Evolutionary conservation across 2,113 vertebrate species (phyloP), one percentile per base, ranked within the genome.

Genomic region (Aspidoscelis tigris): DNA sequence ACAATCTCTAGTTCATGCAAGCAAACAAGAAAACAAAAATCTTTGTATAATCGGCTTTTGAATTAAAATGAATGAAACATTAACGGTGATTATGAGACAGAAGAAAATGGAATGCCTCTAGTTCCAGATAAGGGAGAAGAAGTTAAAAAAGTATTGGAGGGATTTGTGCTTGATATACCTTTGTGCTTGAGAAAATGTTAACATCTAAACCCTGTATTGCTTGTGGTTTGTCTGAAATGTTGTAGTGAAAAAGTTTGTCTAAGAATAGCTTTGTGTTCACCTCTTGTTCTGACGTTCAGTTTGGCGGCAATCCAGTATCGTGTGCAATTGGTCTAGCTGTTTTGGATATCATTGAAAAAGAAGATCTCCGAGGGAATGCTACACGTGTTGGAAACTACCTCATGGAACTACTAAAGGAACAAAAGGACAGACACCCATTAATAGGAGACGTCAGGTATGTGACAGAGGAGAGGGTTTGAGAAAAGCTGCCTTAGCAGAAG

Each of bases 241-340:
- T 66, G 12, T 26, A 7, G 70, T 43, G 16, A 70, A 61, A 7
- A 33, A 69, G 50, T 65, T 65, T 1, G 39, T 9, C 73, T 26
- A 69, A 33, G 10, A 20, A 73, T 20, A 24, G 2, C 14, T 69
- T 65, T 24, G 14, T 7, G 39, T 65, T 84, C 14, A 83, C n/a
- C 64, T 0, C 66, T 80, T 87, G 22, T 82, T 73, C 83, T 90
- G 85, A 2, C 75, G 81, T 1, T 81, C 89, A 99, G 99, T 99
- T 98, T 94, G 99, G 97, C 80, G 99, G 98, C 69, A 99, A 99
- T 87, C 98, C 98, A 2, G 98, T 99, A 75, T 99, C 98, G 6
- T 99, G 98, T 89, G 98, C 98, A 86, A 95, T 99, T 88, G 98
- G 97, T 2, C 87, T 99, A 93, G 97, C 98, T 2, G 98, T 99